Base-by-base conservation (phyloP, 2,113 vertebrate species). In the Rhynchopsitta pachyrhyncha region DNA sequence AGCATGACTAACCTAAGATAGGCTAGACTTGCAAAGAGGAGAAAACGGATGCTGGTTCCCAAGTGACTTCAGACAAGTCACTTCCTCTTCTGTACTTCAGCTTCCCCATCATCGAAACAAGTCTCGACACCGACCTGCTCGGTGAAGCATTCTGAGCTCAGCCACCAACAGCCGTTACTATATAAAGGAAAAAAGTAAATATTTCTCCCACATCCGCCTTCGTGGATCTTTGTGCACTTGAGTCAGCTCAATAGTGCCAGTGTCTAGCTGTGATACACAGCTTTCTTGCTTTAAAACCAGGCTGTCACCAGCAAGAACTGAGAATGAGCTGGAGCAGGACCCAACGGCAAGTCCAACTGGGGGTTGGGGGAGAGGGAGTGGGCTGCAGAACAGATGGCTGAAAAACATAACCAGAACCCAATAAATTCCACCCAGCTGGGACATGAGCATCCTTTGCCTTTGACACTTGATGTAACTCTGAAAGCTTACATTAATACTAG, bases 281-380 rank as follows among this genome's bases (percentile, higher is more conserved):
- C 47, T 29, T 33, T 2, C 28, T 28, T 18, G 19, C 68, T 77
- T 46, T 46, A 49, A 25, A 57, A 80, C 23, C 7, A 23, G 27
- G 27, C 11, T 24, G 23, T 11, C 31, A 11, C 4, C 3, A 1
- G 50, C 2, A 17, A 25, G 39, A 44, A 27, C 0, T 1, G 5
- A 33, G 39, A 22, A 28, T 16, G 39, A 77, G 41, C 20, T 15
- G 24, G 3, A 63, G 20, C 20, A 53, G 28, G 24, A 82, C 7
- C 18, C 59, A 42, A 9, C 0, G 3, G 17, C 6, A 73, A 50
- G 24, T 7, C 22, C 33, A 35, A 2, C 22, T 59, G 22, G 33
- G 20, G 33, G 57, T 5, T 35, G n/a, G 13, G 33, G 57, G 22
- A 12, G 49, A 50, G 24, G 52, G 17, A 46, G 57, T 2, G 1